Evolutionary conservation across 1,140 invertebrate genomes (phyloP), one percentile per base, ranked within the genome.

Genomic region (Microplitis demolitor): DNA sequence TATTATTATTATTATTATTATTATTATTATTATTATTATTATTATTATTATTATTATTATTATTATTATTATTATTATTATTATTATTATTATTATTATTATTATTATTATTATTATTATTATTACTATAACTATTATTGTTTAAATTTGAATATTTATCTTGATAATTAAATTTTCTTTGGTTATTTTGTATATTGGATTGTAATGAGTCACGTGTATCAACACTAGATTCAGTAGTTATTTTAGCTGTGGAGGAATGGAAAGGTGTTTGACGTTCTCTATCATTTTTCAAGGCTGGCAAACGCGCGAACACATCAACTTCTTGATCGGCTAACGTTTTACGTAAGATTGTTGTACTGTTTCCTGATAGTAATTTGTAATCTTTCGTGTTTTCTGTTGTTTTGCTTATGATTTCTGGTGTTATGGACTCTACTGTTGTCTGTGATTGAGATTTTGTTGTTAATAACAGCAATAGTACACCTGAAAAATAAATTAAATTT

Each of bases 401-500:
- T 5, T 3, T n/a, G 16, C 33, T 37, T 3, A 8, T 33, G 37
- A 11, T 11, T n/a, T 61, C 68, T 4, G 14, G 13, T 6, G 9
- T 11, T 58, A 62, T 51, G 37, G 56, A 53, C 58, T 24, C 24
- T 0, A 50, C 69, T 45, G 77, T 67, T 60, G 71, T 45, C 24
- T 70, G 37, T 6, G 58, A 51, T 70, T 80, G 62, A 0, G 75
- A 77, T 13, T 54, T 50, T 60, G 50, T 75, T 74, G 72, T 72
- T 56, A 68, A 77, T 51, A 82, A 63, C 62, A 84, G 63, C 69
- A 84, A 66, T 45, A 80, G 69, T 9, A 80, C 45, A 16, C 76
- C 83, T 84, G 76, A 2, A 78, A 80, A 74, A 1, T 50, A 74
- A 61, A 61, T 24, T 1, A 0, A 1, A 1, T 24, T 24, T 45